phyloP scores from a whole-genome alignment of 2,113 vertebrate species.

The Lathamus discolor region DNA sequence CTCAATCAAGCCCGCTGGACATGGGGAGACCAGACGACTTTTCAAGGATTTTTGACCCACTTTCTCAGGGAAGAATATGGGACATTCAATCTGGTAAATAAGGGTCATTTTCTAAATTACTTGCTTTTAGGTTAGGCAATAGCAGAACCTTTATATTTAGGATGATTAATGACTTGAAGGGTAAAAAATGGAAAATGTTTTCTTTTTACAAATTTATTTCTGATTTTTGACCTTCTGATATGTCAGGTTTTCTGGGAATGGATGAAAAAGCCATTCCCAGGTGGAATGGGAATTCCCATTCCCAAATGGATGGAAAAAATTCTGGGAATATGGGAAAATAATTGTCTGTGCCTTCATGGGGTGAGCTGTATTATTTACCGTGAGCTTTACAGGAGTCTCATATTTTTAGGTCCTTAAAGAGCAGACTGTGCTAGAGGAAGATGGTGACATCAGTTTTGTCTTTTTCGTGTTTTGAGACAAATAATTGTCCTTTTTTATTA shows the following conservation, averaged over 20 bases:
- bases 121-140: not conserved
- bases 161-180: not conserved
- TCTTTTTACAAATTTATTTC: not conserved
- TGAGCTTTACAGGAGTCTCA: not conserved
- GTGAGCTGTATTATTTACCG: not conserved
- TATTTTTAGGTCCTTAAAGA: not conserved
- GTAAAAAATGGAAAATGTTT: not conserved
- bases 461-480: not conserved
- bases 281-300: not conserved
- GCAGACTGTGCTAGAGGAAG: not conserved
- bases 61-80: constrained; percentile 96
- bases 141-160: not conserved
- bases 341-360: not conserved
- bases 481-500: not conserved
- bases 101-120: not conserved
- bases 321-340: not conserved
- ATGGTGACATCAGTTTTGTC: not conserved
- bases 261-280: not conserved
- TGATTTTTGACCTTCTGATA: not conserved
- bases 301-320: not conserved
- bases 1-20: constrained; percentile 90
- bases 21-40: constrained; percentile 96
- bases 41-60: constrained; percentile 90
- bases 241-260: not conserved
- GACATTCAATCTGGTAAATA: constrained; percentile 92